These are phyloP conservation scores for Ataeniobius toweri DNA, from an alignment of 2,797 vertebrate genomes.

Conservation along the genomic window DNA sequence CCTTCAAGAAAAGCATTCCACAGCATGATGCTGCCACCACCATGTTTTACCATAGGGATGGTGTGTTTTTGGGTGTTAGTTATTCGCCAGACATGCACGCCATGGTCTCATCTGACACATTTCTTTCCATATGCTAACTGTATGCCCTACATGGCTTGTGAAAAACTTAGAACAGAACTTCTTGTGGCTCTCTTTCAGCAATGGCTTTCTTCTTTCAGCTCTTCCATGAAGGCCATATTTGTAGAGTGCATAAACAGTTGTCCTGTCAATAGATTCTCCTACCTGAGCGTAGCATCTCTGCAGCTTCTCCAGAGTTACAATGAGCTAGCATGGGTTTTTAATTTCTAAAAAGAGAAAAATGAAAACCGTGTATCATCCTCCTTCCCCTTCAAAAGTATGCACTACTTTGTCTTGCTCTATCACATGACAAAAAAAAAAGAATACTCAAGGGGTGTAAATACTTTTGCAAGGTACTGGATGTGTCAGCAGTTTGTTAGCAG, in stretches of 20 bases:
- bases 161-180: not conserved
- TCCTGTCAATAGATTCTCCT: not conserved
- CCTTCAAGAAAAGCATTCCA: not conserved
- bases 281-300: not conserved
- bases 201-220: not conserved
- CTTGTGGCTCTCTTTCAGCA: not conserved
- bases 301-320: not conserved
- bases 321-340: not conserved
- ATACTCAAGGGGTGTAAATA: not conserved
- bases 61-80: no score
- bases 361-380: not conserved
- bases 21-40: not conserved
- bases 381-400: not conserved
- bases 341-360: not conserved
- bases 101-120: no score
- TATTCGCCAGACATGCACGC: not conserved
- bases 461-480: not conserved
- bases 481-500: constrained; percentile 28
- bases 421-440: not conserved
- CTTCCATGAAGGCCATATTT: not conserved
- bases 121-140: not conserved
- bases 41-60: not conserved
- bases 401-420: not conserved
- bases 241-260: not conserved
- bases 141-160: not conserved